Percentiles rank a stretch among this genome's conserved stretches.
Evolutionary conservation across 2,113 vertebrate genomes (phyloP).

Genomic region (Albula glossodonta): DNA sequence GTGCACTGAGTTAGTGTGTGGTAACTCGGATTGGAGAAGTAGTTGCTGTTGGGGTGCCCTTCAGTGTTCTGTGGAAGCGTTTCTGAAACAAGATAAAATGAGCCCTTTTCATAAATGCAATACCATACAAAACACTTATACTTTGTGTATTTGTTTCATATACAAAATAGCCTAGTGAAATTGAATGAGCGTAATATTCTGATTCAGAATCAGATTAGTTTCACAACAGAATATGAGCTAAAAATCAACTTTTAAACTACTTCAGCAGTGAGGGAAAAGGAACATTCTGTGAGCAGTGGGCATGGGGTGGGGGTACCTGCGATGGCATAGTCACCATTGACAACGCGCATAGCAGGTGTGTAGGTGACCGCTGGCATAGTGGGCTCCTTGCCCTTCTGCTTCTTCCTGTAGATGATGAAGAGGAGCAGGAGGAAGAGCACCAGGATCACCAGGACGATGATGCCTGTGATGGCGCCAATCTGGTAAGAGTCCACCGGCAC

Average conservation of each 20-base stretch:
- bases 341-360: constrained; percentile 84
- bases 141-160: too few species aligned
- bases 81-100: constrained; percentile 68
- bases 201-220: too few species aligned
- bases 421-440: constrained; percentile 87
- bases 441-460: constrained; percentile 86
- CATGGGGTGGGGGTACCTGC: constrained; percentile 66
- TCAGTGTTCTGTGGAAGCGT: constrained; percentile 75
- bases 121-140: too few species aligned
- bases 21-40: constrained; percentile 97
- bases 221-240: too few species aligned
- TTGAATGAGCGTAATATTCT: too few species aligned
- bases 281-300: neutral
- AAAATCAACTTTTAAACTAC: too few species aligned
- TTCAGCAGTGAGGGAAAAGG: neutral
- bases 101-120: neutral
- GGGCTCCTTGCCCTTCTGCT: constrained; percentile 90
- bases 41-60: constrained; percentile 83
- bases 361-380: constrained; percentile 88
- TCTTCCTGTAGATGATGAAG: constrained; percentile 90
- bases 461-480: constrained; percentile 88
- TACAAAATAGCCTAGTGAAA: too few species aligned
- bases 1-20: constrained; percentile 88
- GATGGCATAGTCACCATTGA: constrained; percentile 80
- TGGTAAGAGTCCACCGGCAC: constrained; percentile 89